Percentiles rank a stretch among this genome's conserved stretches.
Conservation (phyloP, 2,888 invertebrate species). For the Adelphocoris suturalis region DNA sequence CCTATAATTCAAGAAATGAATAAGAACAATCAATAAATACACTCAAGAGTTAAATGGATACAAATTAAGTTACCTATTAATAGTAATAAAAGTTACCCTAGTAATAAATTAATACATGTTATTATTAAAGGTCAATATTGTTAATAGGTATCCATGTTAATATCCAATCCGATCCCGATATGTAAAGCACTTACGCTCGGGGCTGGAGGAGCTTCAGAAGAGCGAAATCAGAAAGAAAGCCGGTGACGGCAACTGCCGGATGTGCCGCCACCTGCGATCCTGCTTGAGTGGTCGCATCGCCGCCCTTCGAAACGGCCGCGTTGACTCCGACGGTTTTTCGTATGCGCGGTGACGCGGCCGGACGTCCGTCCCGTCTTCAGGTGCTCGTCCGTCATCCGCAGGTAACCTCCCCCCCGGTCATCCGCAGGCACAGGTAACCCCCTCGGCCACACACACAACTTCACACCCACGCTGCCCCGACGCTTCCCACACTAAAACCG, state of each 20-base stretch:
- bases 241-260: slow-evolving; percentile 31
- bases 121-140: too few relatives aligned
- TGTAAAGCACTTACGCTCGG: too few relatives aligned
- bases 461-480: neutral
- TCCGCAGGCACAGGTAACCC: too few relatives aligned
- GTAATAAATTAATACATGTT: too few relatives aligned
- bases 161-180: too few relatives aligned
- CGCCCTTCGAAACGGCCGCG: neutral
- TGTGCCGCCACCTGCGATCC: slow-evolving; percentile 38
- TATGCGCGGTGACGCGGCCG: slow-evolving; percentile 57
- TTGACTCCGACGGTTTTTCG: slow-evolving; percentile 58
- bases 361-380: slow-evolving; percentile 56
- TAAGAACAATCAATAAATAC: too few relatives aligned
- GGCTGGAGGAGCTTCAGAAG: neutral
- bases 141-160: too few relatives aligned
- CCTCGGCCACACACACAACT: neutral
- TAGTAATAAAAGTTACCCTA: too few relatives aligned
- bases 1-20: too few relatives aligned
- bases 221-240: slow-evolving; percentile 42
- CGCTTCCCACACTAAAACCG: neutral
- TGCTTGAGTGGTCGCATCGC: slow-evolving; percentile 45
- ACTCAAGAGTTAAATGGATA: too few relatives aligned
- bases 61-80: too few relatives aligned
- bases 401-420: neutral
- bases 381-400: neutral